Percentiles rank a stretch among this genome's conserved stretches.
These are phyloP conservation scores for Merodon equestris DNA, from an alignment of 2,888 invertebrate genomes.

Conservation along the genomic window DNA sequence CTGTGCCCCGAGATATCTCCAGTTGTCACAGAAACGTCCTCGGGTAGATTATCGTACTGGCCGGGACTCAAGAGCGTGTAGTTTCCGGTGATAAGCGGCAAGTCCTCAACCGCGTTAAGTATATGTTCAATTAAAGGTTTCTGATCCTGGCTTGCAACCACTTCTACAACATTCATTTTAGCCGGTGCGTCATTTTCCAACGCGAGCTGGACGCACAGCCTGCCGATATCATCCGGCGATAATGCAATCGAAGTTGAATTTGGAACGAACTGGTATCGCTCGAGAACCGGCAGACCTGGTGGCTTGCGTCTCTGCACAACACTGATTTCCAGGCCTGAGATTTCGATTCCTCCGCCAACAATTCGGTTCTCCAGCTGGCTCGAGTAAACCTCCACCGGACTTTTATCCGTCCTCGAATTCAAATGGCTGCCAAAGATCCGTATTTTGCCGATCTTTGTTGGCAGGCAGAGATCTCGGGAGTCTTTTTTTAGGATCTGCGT, in stretches of 20 bases:
- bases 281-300: slow-evolving; percentile 86
- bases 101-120: slow-evolving; percentile 81
- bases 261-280: slow-evolving; percentile 85
- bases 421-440: no score
- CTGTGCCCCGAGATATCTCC: slow-evolving; percentile 79
- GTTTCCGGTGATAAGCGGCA: slow-evolving; percentile 84
- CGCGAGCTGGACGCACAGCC: slow-evolving; percentile 83
- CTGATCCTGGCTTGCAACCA: slow-evolving; percentile 77
- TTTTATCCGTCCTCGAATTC: no score
- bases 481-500: slow-evolving; percentile 81
- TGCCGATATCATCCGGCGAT: slow-evolving; percentile 79
- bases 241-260: slow-evolving; percentile 77
- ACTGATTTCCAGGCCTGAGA: slow-evolving; percentile 86
- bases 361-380: slow-evolving; percentile 66
- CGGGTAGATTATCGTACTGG: slow-evolving; percentile 71
- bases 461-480: no score
- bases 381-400: slow-evolving; percentile 67
- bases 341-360: slow-evolving; percentile 86
- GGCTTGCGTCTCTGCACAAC: slow-evolving; percentile 84
- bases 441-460: no score
- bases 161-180: slow-evolving; percentile 82
- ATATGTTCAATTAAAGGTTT: slow-evolving; percentile 80
- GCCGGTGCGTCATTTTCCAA: slow-evolving; percentile 83
- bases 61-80: slow-evolving; percentile 79
- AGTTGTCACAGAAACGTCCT: slow-evolving; percentile 80